Percentiles rank a stretch among this genome's conserved stretches.
Evolutionary conservation across 1,140 invertebrate species (phyloP).

Genomic region (Heliconius melpomene): DNA sequence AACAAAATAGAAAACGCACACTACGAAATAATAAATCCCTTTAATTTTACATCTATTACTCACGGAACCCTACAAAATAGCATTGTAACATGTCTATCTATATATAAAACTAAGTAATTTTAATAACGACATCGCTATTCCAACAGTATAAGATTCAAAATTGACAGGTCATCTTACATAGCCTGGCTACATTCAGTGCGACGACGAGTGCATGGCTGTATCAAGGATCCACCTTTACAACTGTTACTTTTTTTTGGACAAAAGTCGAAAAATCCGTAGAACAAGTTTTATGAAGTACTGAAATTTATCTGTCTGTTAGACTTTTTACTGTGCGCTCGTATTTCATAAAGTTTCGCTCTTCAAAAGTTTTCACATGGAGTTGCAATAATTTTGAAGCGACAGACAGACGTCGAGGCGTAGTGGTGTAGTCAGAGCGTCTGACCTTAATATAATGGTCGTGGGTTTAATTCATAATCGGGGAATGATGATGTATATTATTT

Average conservation of each 20-base stretch:
- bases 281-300: constrained; percentile 6
- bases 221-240: background rate
- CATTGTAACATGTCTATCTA: constrained; percentile 17
- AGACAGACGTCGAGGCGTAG: background rate
- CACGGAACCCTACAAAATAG: background rate
- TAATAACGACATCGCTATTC: constrained; percentile 42
- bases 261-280: constrained; percentile 7
- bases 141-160: constrained; percentile 34
- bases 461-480: background rate
- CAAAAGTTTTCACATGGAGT: constrained; percentile 6
- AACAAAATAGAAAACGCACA: too few species aligned
- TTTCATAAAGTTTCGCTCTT: constrained; percentile 11
- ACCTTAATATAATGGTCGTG: background rate
- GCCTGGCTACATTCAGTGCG: background rate
- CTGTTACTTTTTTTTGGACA: background rate
- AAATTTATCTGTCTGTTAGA: constrained; percentile 15
- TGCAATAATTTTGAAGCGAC: background rate
- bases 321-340: background rate
- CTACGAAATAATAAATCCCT: background rate
- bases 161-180: constrained; percentile 15
- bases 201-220: background rate
- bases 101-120: constrained; percentile 36
- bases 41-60: background rate
- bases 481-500: too few species aligned
- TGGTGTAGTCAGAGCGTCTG: background rate